Evolutionary conservation across 2,797 vertebrate genomes (phyloP).

Genomic region (Streptopelia turtur): DNA sequence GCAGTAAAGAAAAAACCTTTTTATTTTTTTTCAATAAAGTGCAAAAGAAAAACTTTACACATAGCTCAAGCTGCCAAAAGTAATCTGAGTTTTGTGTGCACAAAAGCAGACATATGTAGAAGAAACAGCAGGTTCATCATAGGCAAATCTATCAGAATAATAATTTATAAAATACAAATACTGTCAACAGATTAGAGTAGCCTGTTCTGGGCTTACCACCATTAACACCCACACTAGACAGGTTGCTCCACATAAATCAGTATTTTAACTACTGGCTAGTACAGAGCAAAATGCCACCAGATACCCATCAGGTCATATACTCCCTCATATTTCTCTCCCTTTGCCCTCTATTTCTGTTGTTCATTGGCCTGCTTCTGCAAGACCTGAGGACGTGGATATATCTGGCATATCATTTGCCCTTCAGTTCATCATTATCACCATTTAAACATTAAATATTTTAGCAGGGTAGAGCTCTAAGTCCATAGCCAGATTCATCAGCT

Average conservation of each 20-base stretch:
- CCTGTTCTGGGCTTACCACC: not conserved
- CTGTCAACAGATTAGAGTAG: not conserved
- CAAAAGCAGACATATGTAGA: not conserved
- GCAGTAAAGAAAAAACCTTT: not conserved
- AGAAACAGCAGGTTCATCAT: not conserved
- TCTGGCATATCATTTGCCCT: not conserved
- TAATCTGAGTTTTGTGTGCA: not conserved
- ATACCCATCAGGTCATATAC: not conserved
- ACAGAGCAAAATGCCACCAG: not conserved
- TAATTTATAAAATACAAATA: not conserved
- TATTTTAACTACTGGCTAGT: not conserved
- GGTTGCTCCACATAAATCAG: not conserved
- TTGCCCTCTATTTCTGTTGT: not conserved
- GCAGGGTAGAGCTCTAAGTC: not conserved
- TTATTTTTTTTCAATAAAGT: not conserved
- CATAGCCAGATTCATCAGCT: not conserved
- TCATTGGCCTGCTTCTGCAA: not conserved
- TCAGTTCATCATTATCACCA: not conserved
- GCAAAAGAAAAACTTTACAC: not conserved
- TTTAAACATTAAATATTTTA: not conserved
- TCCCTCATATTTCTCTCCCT: not conserved
- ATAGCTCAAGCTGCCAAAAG: not conserved
- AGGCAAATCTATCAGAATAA: not conserved
- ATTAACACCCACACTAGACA: not conserved
- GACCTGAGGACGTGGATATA: rapidly evolving